Base-by-base conservation (phyloP, 2,797 vertebrate species). In the Sebastes matsubarae region DNA sequence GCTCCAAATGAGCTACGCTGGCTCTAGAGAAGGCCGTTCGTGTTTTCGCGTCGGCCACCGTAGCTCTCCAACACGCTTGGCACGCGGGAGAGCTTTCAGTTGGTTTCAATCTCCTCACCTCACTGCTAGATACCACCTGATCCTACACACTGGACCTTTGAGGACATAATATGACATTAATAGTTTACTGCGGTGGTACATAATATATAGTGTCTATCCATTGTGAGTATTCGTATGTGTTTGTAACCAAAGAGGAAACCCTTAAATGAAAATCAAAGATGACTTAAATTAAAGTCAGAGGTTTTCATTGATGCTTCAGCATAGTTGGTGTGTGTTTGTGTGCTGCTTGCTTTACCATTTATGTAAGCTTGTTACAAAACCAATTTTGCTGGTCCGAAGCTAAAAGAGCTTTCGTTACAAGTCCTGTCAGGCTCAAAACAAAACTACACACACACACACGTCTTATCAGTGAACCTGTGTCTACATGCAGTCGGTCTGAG, bases 361-460 rank as follows among this genome's bases (percentile, higher is more conserved):
- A 79, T 61, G 42, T 72, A 84, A 84, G 67, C 25, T 72, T 38
- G 78, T 85, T 81, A 72, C 2, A 1, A 88, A 87, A 85, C 38
- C 75, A 68, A 81, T 84, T 76, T 79, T 6, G 13, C 27, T 34
- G 1, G 36, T 79, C 34, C 16, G 20, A 80, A 72, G 27, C 83
- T 46, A 68, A 75, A 82, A 57, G 27, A 32, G 52, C 52, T 74
- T 69, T 77, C 0, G 8, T 80, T 50, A 24, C 27, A 32, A 67
- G 65, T 76, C n/a, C 30, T 34, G 63, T 87, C 22, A 72, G 75
- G 70, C 59, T 61, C 77, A 71, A 7, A 83, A 59, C 71, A 59
- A 1, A 54, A 64, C 59, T 29, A 1, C 4, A 59, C 66, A 68
- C 68, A 29, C 3, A 66, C 66, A 29, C 73, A 77, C 55, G 72